Conservation (phyloP, 2,888 invertebrate genomes). For the Lasioglossum oenotherae region DNA sequence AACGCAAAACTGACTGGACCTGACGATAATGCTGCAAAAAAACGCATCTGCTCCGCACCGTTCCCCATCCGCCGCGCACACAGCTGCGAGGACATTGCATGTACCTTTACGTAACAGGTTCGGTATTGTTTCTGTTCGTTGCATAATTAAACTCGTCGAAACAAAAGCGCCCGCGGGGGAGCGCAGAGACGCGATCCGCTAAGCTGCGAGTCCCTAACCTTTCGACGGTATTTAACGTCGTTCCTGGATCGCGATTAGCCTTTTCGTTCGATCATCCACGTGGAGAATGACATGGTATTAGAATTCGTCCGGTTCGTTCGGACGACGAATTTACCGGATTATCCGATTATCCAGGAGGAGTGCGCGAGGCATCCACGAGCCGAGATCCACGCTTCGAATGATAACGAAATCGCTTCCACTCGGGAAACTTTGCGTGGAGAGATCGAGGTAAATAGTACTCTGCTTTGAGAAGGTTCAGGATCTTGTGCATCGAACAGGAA, state of each 20-base stretch:
- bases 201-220: neutral
- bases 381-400: neutral
- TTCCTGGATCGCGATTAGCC: neutral
- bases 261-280: neutral
- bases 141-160: slow-evolving; percentile 53
- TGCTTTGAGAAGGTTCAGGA: neutral
- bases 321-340: neutral
- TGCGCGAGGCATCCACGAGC: neutral
- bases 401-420: neutral
- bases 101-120: slow-evolving; percentile 51
- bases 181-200: neutral
- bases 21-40: neutral
- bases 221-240: neutral
- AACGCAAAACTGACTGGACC: neutral
- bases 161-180: slow-evolving; percentile 44
- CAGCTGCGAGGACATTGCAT: slow-evolving; percentile 33
- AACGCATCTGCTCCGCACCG: neutral
- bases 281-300: neutral
- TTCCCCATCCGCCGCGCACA: neutral
- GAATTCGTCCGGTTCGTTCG: neutral
- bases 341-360: neutral
- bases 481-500: neutral
- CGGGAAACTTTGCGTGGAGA: neutral
- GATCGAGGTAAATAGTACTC: neutral
- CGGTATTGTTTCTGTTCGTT: slow-evolving; percentile 54